Base-by-base conservation (phyloP, 1,140 invertebrate species). In the Caenorhabditis inopinata region DNA sequence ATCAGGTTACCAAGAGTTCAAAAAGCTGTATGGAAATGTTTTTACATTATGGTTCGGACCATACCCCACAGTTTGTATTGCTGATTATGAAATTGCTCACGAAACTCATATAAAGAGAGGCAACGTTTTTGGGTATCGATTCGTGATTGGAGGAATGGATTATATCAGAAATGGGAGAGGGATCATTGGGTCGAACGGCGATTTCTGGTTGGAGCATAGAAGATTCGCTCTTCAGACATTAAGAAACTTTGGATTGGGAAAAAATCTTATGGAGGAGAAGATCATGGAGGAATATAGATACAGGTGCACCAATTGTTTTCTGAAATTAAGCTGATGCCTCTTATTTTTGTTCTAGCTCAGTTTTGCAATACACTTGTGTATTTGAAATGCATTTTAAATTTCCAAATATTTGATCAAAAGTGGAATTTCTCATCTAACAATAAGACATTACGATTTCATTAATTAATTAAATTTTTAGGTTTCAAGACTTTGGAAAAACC, bases 171-270 rank as follows among this genome's bases (percentile, higher is more conserved):
- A 62, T 7, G 49, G 76, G 16, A 42, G 51, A n/a, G 76, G 76
- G 46, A 38, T 78, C 14, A 35, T 78, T 32, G 49, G n/a, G 1
- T 78, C 76, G 25, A 78, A 47, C 46, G 76, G 76, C 14, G 49
- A 78, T 0, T 47, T 58, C 32, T 78, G 76, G 94, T 91, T 92
- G 74, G 93, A 95, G 84, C 94, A 96, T 88, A 91, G 94, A 77
- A 90, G 92, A 74, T 95, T 95, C 84, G 91, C 94, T 0, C 88
- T 94, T 3, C 90, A 92, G 2, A 91, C 92, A 76, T 89, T 94
- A 83, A 88, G 93, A n/a, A 92, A 93, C 83, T 92, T 91, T 83
- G 93, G 93, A 3, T 93, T 94, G 79, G 93, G 93, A 0, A 91
- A 92, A 82, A 86, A 85, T 16, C 86, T 87, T 0, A 90, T 92